These are phyloP conservation scores for Propithecus perrieri DNA, from an alignment of 2,797 vertebrate species.

Conservation along the genomic window DNA sequence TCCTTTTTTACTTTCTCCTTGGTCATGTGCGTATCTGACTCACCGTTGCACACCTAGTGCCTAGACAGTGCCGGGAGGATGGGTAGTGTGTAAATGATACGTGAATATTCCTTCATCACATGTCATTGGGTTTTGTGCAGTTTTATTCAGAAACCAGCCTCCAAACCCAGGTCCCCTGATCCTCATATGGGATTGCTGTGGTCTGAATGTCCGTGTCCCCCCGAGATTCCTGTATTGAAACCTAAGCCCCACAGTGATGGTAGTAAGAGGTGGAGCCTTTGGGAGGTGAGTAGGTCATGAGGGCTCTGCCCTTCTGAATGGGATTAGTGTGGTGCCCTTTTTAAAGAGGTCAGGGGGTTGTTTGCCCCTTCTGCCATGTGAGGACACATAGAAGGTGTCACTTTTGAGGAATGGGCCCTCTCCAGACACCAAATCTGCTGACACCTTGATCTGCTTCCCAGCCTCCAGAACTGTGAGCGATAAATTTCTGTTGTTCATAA, in stretches of 20 bases:
- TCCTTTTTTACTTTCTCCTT: background rate
- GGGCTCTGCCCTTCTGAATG: background rate
- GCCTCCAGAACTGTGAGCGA: background rate
- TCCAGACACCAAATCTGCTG: background rate
- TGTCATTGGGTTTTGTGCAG: background rate
- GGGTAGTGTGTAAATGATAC: background rate
- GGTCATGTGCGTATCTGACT: background rate
- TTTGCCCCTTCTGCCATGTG: background rate
- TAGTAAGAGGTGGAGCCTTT: background rate
- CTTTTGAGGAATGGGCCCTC: background rate
- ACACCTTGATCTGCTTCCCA: background rate
- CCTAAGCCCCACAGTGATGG: background rate
- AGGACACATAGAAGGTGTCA: background rate
- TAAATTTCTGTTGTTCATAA: background rate
- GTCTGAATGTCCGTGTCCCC: background rate
- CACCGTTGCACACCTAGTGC: background rate
- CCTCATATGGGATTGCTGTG: background rate
- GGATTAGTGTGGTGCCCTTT: background rate
- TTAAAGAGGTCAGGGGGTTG: background rate
- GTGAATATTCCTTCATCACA: background rate
- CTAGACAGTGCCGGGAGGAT: background rate
- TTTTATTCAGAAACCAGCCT: background rate
- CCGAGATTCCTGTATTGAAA: background rate
- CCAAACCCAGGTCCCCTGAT: background rate
- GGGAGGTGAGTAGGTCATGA: background rate